A percentile compares a stretch with the other conserved stretches of the same genome.
Evolutionary conservation across 2,888 invertebrate species (phyloP).

Genomic region (Hydroisotoma schaefferi): DNA sequence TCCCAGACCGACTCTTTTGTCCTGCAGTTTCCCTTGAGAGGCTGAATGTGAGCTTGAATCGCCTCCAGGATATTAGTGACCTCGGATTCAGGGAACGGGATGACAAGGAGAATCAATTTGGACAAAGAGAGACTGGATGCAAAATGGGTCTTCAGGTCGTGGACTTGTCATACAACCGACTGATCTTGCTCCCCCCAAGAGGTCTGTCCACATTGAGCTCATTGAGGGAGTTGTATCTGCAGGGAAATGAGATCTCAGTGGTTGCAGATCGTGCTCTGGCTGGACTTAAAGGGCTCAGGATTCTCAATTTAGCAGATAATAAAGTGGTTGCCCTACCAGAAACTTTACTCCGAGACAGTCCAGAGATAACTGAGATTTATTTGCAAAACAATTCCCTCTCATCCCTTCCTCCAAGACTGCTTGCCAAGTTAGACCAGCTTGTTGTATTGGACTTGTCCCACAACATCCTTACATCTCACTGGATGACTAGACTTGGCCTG

Average conservation of each 20-base stretch:
- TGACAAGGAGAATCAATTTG: conserved; percentile 27
- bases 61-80: conserved; percentile 81
- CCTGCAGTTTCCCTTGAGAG: conserved; percentile 72
- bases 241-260: conserved; percentile 85
- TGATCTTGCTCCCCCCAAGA: conserved; percentile 74
- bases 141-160: conserved; percentile 75
- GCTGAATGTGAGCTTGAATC: conserved; percentile 81
- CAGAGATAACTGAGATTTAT: conserved; percentile 80
- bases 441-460: conserved; percentile 77
- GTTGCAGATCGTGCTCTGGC: conserved; percentile 77
- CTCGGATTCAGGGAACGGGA: conserved; percentile 72
- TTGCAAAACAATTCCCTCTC: conserved; percentile 87
- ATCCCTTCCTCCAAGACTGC: conserved; percentile 76
- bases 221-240: conserved; percentile 73
- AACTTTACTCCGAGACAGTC: conserved; percentile 75
- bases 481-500: conserved; percentile 62
- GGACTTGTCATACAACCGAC: conserved; percentile 79
- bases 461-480: conserved; percentile 79
- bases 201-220: conserved; percentile 77
- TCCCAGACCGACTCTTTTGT: conserved; percentile 81
- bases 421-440: conserved; percentile 78
- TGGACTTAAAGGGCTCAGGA: conserved; percentile 74
- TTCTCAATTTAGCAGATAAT: conserved; percentile 85
- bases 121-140: conserved; percentile 54
- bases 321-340: conserved; percentile 83